Percentiles rank a stretch among this genome's conserved stretches.
Conservation (phyloP, 2,113 vertebrate species). For the Acanthochromis polyacanthus region DNA sequence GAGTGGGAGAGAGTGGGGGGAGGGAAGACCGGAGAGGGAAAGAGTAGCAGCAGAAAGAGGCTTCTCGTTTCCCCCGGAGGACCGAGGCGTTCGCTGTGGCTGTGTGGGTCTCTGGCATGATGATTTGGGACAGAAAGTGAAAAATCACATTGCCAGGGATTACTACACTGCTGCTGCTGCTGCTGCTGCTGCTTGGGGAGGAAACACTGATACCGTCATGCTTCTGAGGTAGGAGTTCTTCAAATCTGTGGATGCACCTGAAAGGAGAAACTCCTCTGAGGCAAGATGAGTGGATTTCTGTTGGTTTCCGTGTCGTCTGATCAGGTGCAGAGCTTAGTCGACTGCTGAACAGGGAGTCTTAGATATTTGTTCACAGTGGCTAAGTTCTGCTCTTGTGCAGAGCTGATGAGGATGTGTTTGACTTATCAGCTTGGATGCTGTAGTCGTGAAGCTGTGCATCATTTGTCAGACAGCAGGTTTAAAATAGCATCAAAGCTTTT, state of each 20-base stretch:
- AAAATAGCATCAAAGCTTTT: background rate
- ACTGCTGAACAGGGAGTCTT: constrained; percentile 67
- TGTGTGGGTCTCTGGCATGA: constrained; percentile 71
- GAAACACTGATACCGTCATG: background rate
- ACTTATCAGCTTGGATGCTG: background rate
- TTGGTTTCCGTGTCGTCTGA: constrained; percentile 42
- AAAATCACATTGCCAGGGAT: constrained; percentile 99
- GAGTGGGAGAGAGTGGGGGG: background rate
- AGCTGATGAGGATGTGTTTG: background rate
- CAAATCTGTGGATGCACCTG: background rate
- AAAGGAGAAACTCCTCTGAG: constrained; percentile 1
- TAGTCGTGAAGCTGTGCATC: background rate
- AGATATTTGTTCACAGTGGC: constrained; percentile 72
- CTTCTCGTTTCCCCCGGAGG: constrained; percentile 3
- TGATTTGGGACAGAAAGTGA: constrained; percentile 63
- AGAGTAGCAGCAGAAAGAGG: constrained; percentile 21
- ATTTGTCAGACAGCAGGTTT: background rate
- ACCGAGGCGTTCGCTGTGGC: constrained; percentile 32
- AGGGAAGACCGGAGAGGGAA: constrained; percentile 33
- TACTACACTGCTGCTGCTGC: constrained; percentile 85
- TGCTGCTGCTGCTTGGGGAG: constrained; percentile 8
- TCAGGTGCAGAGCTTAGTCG: constrained; percentile 69
- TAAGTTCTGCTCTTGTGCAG: constrained; percentile 73
- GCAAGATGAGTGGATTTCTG: constrained; percentile 1
- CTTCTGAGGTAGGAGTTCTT: background rate